Percentiles rank a stretch among this genome's conserved stretches.
Conservation (phyloP, 1,140 invertebrate genomes). For the Leucophenga varia region DNA sequence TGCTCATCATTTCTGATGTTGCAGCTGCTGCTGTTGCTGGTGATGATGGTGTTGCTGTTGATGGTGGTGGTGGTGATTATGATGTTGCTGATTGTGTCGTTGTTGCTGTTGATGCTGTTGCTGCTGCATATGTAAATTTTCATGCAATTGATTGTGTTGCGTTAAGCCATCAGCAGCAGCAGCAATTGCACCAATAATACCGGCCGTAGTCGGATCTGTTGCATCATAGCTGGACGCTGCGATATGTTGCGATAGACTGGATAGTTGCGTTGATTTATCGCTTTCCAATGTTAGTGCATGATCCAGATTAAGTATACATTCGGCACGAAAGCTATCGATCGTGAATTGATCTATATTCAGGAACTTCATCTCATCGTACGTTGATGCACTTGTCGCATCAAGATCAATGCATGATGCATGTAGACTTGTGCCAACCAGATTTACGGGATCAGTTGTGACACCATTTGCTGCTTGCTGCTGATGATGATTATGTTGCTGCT, state of each 20-base stretch:
- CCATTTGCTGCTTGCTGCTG: background rate
- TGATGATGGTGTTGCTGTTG: too few species aligned
- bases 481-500: constrained; percentile 23
- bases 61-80: too few species aligned
- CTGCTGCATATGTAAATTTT: too few species aligned
- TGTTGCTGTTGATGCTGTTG: constrained; percentile 9
- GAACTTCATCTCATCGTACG: constrained; percentile 55
- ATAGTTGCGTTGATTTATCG: too few species aligned
- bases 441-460: background rate
- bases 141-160: too few species aligned
- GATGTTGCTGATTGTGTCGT: constrained; percentile 1
- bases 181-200: too few species aligned
- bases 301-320: constrained; percentile 52
- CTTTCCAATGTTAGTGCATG: constrained; percentile 28
- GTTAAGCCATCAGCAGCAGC: too few species aligned
- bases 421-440: constrained; percentile 21
- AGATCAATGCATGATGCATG: constrained; percentile 34
- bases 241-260: too few species aligned
- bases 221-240: too few species aligned
- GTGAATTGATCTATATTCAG: constrained; percentile 54
- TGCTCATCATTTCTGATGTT: too few species aligned
- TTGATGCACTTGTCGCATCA: constrained; percentile 35
- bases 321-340: constrained; percentile 53
- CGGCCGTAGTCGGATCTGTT: too few species aligned
- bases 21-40: too few species aligned